These are phyloP conservation scores for Harmothoe impar DNA, from an alignment of 2,888 invertebrate species.

Conservation along the genomic window DNA sequence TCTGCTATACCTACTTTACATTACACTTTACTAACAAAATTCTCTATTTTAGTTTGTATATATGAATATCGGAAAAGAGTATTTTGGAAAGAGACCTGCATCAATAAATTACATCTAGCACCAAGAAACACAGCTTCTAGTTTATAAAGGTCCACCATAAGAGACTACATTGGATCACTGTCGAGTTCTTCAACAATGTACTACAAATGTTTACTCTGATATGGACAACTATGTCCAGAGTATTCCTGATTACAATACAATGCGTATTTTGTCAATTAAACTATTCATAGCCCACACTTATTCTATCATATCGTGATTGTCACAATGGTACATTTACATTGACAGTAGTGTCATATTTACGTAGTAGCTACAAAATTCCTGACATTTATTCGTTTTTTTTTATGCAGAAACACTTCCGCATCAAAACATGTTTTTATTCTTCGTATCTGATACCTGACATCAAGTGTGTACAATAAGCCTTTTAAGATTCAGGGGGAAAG, in stretches of 20 bases:
- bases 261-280: neutral
- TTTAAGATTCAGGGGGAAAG: neutral
- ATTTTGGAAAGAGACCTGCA: neutral
- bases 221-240: neutral
- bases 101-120: constrained; percentile 13
- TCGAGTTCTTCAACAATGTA: neutral
- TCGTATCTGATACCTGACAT: neutral
- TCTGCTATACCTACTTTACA: neutral
- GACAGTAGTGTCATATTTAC: too few relatives aligned
- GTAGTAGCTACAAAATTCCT: neutral
- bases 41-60: neutral
- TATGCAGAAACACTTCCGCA: too few relatives aligned
- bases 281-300: neutral
- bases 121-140: neutral
- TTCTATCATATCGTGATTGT: neutral
- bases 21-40: neutral
- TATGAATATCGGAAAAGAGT: neutral
- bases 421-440: too few relatives aligned
- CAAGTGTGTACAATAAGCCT: neutral
- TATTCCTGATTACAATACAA: neutral
- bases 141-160: neutral
- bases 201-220: neutral
- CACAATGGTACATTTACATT: too few relatives aligned
- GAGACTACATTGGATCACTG: neutral
- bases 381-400: neutral